Evolutionary conservation across 2,113 vertebrate species (phyloP), one percentile per base, ranked within the genome.

Genomic region (Girardinichthys multiradiatus): DNA sequence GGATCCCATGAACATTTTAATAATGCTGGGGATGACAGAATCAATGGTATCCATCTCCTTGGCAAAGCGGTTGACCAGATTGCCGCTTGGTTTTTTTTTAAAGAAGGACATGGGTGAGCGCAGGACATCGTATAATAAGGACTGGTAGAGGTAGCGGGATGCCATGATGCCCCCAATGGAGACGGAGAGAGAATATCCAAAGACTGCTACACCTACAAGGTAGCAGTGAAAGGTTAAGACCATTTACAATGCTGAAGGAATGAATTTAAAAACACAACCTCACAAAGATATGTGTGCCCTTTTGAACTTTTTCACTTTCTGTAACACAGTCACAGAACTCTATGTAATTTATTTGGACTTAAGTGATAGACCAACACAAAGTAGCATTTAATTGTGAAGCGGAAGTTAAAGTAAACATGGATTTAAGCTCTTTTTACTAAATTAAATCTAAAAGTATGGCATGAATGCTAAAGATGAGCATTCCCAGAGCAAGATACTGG

Each of bases 1-100:
- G 0, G 97, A 98, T 80, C 96, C 96, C 95, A 98, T 93, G 92
- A 99, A 98, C 98, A 99, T 99, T 93, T 96, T 98, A 71, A 99
- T 95, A 72, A 98, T 95, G 81, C 93, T 95, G 0, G 98, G 98
- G 48, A 99, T 96, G 77, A 95, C 66, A 0, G 96, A 94, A 92
- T 99, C 98, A 19, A 99, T 97, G 42, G 96, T 99, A 91, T 99
- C 97, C 0, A 96, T 94, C 87, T 99, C 98, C 87, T 98, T 99
- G 74, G 98, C 94, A 78, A 99, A 99, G 61, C 97, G 97, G 85
- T 99, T 99, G 60, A 99, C 96, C 64, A 99, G 92, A 90, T 98
- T 99, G 19, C 98, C 98, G 0, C 97, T 99, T 31, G 98, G 98
- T 0, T 98, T 99, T 6, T 95, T 95, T 79, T 99, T 98, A 8